A percentile compares a stretch with the other conserved stretches of the same genome.
Evolutionary conservation across 2,113 vertebrate genomes (phyloP).

Genomic region (Oryzias celebensis): DNA sequence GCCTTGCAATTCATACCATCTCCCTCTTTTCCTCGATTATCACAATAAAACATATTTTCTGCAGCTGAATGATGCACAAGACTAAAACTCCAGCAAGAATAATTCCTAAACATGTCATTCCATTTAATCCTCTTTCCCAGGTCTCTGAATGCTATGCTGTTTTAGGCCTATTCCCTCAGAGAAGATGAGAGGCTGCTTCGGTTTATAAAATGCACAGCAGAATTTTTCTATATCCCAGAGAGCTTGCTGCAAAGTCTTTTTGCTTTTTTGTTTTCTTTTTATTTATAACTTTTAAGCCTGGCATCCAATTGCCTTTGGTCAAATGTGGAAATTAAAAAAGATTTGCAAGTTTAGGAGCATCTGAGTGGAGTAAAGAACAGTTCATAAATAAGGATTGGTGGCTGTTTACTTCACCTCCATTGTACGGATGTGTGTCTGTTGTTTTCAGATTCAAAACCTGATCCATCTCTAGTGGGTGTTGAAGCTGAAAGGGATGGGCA

Average conservation of each 20-base stretch:
- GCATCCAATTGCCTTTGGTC: slow-evolving; percentile 26
- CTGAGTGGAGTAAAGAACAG: slow-evolving; percentile 2
- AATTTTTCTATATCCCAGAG: slow-evolving; percentile 57
- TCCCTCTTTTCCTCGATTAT: slow-evolving; percentile 32
- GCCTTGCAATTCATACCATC: slow-evolving; percentile 29
- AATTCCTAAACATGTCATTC: slow-evolving; percentile 19
- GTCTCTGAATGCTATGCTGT: slow-evolving; percentile 21
- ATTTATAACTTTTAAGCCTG: slow-evolving; percentile 25
- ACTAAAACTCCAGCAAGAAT: slow-evolving; percentile 29
- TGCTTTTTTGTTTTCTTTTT: slow-evolving; percentile 37
- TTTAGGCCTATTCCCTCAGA: slow-evolving; percentile 41
- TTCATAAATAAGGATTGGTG: slow-evolving; percentile 14
- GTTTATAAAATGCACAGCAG: slow-evolving; percentile 50
- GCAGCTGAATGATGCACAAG: slow-evolving; percentile 45
- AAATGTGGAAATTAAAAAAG: slow-evolving; percentile 17
- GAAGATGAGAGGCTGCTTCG: slow-evolving; percentile 55
- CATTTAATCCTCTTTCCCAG: slow-evolving; percentile 5
- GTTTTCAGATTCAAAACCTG: slow-evolving; percentile 17
- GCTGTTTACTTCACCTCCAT: slow-evolving; percentile 1
- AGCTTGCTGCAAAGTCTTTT: slow-evolving; percentile 46
- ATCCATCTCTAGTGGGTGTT: slow-evolving; percentile 26
- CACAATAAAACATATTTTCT: slow-evolving; percentile 33
- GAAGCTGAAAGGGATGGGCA: slow-evolving; percentile 26
- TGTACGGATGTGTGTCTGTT: slow-evolving; percentile 12
- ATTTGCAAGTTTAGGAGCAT: slow-evolving; percentile 13